A percentile compares a stretch with the other conserved stretches of the same genome.
These are phyloP conservation scores for Gadus macrocephalus DNA, from an alignment of 2,113 vertebrate genomes.

Conservation along the genomic window DNA sequence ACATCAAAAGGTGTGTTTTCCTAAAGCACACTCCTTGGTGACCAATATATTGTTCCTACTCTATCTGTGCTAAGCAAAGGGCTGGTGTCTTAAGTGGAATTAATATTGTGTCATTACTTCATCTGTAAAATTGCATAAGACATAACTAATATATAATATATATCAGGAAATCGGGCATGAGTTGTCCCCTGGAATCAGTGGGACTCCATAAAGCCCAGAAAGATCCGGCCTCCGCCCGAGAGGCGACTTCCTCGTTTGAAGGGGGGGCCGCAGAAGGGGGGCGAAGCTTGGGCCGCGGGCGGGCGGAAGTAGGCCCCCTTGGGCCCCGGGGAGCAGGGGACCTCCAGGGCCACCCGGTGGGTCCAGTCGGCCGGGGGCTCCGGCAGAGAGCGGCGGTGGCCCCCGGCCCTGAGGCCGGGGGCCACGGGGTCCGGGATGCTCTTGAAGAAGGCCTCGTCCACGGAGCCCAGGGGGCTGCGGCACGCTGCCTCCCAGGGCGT, in stretches of 20 bases:
- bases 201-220: constrained; percentile 58
- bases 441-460: constrained; percentile 83
- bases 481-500: constrained; percentile 85
- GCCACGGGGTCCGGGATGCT: constrained; percentile 73
- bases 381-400: constrained; percentile 76
- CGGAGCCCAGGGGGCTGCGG: constrained; percentile 77
- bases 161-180: no score
- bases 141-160: no score
- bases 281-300: constrained; percentile 20
- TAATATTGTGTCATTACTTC: no score
- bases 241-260: constrained; percentile 48
- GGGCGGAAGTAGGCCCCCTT: constrained; percentile 33
- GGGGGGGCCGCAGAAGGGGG: constrained; percentile 63
- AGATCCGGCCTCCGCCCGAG: constrained; percentile 52
- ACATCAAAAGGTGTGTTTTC: no score
- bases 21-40: no score
- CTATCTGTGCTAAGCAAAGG: no score
- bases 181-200: constrained; percentile 59
- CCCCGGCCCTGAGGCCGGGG: constrained; percentile 72
- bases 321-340: constrained; percentile 28
- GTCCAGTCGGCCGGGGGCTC: constrained; percentile 80
- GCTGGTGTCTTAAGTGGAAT: no score
- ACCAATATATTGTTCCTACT: no score
- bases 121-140: no score
- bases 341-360: constrained; percentile 68